A percentile compares a stretch with the other conserved stretches of the same genome.
phyloP scores from a whole-genome alignment of 2,888 invertebrate genomes.

The Rotaria socialis region DNA sequence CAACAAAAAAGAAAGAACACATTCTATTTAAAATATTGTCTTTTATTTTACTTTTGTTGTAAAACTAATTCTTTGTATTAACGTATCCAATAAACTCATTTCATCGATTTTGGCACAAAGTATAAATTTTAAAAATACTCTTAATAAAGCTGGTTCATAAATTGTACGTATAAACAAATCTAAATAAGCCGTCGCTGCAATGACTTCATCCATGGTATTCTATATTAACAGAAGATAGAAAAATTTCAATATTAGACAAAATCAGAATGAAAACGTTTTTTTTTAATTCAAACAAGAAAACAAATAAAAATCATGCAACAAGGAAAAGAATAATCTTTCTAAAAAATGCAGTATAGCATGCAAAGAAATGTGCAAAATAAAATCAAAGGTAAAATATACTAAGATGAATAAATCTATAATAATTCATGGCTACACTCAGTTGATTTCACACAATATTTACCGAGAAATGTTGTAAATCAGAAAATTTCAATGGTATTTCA shows the following conservation, averaged over 20 bases:
- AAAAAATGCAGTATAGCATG: not conserved
- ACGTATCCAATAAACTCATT: constrained; percentile 70
- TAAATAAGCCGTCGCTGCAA: constrained; percentile 85
- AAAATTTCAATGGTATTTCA: constrained; percentile 26
- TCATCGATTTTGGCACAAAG: constrained; percentile 75
- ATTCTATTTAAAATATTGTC: not conserved
- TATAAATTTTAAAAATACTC: constrained; percentile 78
- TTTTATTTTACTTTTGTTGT: constrained; percentile 67
- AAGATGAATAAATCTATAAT: not conserved
- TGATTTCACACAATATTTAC: not conserved
- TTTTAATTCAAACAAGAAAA: not conserved
- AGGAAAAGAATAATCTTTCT: not conserved
- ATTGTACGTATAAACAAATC: constrained; percentile 68
- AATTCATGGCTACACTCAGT: not conserved
- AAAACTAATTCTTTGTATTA: constrained; percentile 74
- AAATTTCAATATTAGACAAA: constrained; percentile 46
- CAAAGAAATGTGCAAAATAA: not conserved
- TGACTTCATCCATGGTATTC: constrained; percentile 70
- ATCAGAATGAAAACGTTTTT: not conserved
- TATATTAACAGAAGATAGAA: constrained; percentile 62
- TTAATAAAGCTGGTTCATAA: constrained; percentile 66
- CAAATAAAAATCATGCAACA: not conserved
- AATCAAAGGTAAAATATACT: not conserved
- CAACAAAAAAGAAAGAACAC: not conserved
- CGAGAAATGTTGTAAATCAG: constrained; percentile 25